A percentile compares a stretch with the other conserved stretches of the same genome.
phyloP scores from a whole-genome alignment of 2,797 vertebrate genomes.

The Podarcis siculus region DNA sequence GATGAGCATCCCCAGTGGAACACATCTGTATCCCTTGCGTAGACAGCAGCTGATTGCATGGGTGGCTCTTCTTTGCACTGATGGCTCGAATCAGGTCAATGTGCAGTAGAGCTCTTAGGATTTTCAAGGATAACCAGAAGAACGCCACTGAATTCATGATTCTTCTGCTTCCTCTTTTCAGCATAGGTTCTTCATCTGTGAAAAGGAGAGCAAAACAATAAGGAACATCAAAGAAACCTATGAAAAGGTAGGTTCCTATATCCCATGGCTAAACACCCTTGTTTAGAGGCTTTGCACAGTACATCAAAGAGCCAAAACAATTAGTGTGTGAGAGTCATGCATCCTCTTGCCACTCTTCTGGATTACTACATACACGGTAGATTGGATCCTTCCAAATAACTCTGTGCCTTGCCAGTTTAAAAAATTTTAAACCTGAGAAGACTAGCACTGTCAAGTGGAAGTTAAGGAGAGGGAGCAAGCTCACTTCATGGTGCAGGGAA shows the following conservation, averaged over 20 bases:
- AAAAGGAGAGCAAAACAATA: constrained; percentile 82
- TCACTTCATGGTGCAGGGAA: background rate
- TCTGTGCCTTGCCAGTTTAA: background rate
- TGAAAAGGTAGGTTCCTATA: constrained; percentile 76
- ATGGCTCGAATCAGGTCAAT: background rate
- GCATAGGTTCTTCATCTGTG: constrained; percentile 86
- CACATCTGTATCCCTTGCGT: background rate
- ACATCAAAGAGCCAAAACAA: background rate
- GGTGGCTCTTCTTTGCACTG: background rate
- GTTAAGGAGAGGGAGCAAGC: background rate
- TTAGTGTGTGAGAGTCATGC: background rate
- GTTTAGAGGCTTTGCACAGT: background rate
- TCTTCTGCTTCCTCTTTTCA: constrained; percentile 50
- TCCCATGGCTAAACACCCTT: too few relatives aligned
- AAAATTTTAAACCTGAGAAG: background rate
- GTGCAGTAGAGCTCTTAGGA: rapidly evolving
- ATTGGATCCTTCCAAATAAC: background rate
- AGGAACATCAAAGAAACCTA: constrained; percentile 81
- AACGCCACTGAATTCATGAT: background rate
- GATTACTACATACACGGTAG: background rate
- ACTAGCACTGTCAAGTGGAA: too few relatives aligned
- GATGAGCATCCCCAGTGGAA: background rate
- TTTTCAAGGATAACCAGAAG: background rate
- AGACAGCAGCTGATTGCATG: background rate
- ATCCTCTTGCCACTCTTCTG: background rate